Conservation (phyloP, 2,797 vertebrate species). For the Amblyraja radiata region DNA sequence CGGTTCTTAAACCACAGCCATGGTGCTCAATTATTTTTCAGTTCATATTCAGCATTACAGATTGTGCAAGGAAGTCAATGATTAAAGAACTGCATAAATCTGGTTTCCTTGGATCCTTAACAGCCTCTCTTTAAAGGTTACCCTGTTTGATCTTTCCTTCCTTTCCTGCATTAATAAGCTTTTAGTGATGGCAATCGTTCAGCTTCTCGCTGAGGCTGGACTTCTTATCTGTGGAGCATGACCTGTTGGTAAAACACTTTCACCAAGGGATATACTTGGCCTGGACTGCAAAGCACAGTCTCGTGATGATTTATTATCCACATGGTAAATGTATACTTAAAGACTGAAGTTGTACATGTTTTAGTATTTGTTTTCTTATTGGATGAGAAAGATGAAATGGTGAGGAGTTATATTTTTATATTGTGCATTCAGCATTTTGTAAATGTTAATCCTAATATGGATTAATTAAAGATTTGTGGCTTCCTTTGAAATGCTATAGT, state of each 20-base stretch:
- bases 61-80: neutral
- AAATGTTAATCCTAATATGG: neutral
- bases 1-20: no score
- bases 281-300: neutral
- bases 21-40: neutral
- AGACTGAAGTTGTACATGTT: neutral
- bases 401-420: neutral
- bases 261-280: neutral
- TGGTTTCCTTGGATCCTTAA: neutral
- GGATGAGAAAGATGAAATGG: neutral
- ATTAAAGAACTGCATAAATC: slow-evolving; percentile 11
- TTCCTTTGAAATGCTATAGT: neutral
- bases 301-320: neutral
- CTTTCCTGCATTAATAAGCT: neutral
- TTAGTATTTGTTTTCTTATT: neutral
- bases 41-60: neutral
- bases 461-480: neutral
- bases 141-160: slow-evolving; percentile 9
- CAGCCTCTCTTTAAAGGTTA: neutral
- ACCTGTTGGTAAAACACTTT: neutral
- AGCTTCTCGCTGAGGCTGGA: neutral
- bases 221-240: neutral
- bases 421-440: neutral
- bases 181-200: neutral
- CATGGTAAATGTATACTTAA: slow-evolving; percentile 1